Percentiles rank a stretch among this genome's conserved stretches.
Conservation (phyloP, 2,113 vertebrate species). For the Merops nubicus region DNA sequence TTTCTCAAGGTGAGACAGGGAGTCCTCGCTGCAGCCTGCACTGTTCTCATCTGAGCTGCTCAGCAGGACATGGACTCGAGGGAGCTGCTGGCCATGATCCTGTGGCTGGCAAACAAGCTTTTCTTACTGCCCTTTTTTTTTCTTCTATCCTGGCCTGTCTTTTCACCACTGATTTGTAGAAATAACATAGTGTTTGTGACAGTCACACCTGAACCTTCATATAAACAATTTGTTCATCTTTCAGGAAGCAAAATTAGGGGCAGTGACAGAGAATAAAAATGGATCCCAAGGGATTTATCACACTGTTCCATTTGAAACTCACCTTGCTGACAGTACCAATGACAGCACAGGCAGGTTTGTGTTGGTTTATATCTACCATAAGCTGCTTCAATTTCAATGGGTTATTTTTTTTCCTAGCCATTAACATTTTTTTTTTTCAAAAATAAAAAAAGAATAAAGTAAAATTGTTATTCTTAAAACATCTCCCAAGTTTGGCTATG, state of each 20-base stretch:
- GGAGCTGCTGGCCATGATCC: rapidly evolving
- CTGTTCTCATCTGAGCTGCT: neutral
- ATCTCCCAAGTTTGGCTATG: neutral
- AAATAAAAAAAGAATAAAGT: neutral
- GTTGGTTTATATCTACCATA: neutral
- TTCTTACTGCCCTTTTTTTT: no score
- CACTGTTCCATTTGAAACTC: neutral
- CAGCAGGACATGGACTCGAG: neutral
- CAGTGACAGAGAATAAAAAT: neutral
- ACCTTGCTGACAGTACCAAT: neutral
- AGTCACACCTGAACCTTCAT: neutral
- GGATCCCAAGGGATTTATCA: neutral
- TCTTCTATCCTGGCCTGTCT: no score
- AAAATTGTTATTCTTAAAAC: neutral
- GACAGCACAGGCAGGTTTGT: neutral
- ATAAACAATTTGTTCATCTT: neutral
- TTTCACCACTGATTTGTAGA: neutral
- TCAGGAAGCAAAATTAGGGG: neutral
- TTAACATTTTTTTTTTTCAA: neutral
- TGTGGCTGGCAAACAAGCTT: neutral
- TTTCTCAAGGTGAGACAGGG: neutral
- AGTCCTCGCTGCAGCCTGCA: rapidly evolving
- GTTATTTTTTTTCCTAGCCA: neutral
- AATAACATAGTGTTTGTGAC: neutral
- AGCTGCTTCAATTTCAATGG: neutral